Evolutionary conservation across 1,140 invertebrate genomes (phyloP).

Genomic region (Odontomachus brunneus): DNA sequence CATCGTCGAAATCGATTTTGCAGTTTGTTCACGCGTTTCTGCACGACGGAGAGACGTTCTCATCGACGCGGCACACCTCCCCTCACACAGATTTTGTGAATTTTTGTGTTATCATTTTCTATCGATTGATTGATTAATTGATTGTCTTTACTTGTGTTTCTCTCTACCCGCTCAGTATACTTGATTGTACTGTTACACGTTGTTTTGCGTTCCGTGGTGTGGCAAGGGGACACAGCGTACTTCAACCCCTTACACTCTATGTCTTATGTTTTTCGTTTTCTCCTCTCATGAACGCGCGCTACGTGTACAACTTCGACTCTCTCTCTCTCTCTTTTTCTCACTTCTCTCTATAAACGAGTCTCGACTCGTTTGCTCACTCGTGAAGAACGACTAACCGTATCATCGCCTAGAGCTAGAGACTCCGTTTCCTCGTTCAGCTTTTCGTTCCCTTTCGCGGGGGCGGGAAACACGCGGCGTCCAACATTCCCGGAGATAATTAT

Average conservation of each 20-base stretch:
- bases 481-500: slow-evolving; percentile 67
- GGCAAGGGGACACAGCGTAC: slow-evolving; percentile 62
- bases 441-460: neutral
- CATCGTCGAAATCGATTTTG: neutral
- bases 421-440: neutral
- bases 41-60: neutral
- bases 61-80: slow-evolving; percentile 28
- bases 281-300: slow-evolving; percentile 3
- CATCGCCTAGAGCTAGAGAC: neutral
- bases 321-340: slow-evolving; percentile 49
- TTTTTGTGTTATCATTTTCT: slow-evolving; percentile 79
- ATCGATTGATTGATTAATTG: slow-evolving; percentile 72
- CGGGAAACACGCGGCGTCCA: neutral
- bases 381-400: slow-evolving; percentile 18
- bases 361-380: slow-evolving; percentile 46
- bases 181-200: slow-evolving; percentile 73
- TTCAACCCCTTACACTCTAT: slow-evolving; percentile 17
- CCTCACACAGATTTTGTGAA: slow-evolving; percentile 72
- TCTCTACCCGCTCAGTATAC: slow-evolving; percentile 85
- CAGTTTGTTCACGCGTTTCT: neutral
- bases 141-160: slow-evolving; percentile 80
- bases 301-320: slow-evolving; percentile 2
- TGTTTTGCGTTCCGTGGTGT: slow-evolving; percentile 69
- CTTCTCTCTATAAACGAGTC: neutral
- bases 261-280: slow-evolving; percentile 50